Evolutionary conservation across 2,888 invertebrate genomes (phyloP), one percentile per base, ranked within the genome.

Genomic region (Gymnocheta viridis): DNA sequence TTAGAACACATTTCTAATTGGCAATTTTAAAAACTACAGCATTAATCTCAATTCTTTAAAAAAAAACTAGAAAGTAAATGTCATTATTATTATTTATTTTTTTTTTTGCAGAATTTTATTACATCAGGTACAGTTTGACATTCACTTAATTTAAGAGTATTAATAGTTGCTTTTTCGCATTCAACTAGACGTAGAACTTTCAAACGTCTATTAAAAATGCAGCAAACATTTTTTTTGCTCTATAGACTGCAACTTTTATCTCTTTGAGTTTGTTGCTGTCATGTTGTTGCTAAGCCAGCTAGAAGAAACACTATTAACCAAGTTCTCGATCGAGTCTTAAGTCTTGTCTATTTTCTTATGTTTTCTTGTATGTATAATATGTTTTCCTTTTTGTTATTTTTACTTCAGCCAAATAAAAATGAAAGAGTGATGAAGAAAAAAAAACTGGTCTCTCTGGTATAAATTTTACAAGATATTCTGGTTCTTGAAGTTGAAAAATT

Each of bases 51-150:
- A n/a, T n/a, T n/a, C n/a, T n/a, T n/a, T n/a, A n/a, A n/a, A n/a
- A n/a, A n/a, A n/a, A n/a, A 38, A 12, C 4, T 2, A 38, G 12
- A 38, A 12, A 12, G 0, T 32, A 32, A 32, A 32, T 32, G n/a
- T 32, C 32, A 5, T 32, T 32, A 7, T 7, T 14, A n/a, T 41
- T 41, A 41, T 41, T 41, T n/a, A 38, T 41, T 41, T 1, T 41
- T 2, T 10, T 12, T 14, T 51, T 27, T 56, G 22, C 17, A 17
- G 17, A 49, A 35, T 44, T 56, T 62, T 41, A 69, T 67, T 29
- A 51, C 49, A 78, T 62, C 70, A 79, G 78, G 81, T 81, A 81
- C 81, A 81, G 81, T 81, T 81, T 81, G 81, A 69, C 73, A 69
- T 67, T 81, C 44, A 35, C 24, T 60, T 60, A 81, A 60, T 74